These are phyloP conservation scores for Cryptocheilus praepositus DNA, from an alignment of 2,888 invertebrate species.

Conservation along the genomic window DNA sequence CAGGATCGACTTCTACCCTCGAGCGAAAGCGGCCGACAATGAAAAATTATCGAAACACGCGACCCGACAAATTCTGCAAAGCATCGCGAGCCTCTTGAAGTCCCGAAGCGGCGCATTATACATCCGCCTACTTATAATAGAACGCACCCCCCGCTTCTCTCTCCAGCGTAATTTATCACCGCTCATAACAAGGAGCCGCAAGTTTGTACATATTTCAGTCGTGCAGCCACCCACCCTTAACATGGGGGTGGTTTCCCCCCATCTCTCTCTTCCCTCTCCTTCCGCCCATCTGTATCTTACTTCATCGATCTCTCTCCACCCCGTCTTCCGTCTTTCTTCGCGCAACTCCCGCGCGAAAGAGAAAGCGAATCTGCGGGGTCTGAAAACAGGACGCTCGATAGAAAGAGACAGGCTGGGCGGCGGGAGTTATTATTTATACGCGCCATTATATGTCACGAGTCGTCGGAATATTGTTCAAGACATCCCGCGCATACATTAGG, in stretches of 20 bases:
- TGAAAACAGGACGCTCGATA: slow-evolving; percentile 11
- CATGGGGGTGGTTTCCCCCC: slow-evolving; percentile 45
- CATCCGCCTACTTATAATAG: slow-evolving; percentile 57
- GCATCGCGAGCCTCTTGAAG: too few relatives aligned
- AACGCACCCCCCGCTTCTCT: slow-evolving; percentile 28
- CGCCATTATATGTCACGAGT: slow-evolving; percentile 68
- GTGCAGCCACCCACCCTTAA: slow-evolving; percentile 56
- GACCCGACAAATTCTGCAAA: too few relatives aligned
- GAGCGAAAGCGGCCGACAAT: too few relatives aligned
- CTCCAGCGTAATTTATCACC: slow-evolving; percentile 59
- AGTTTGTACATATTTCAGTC: slow-evolving; percentile 71
- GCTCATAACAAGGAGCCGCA: slow-evolving; percentile 62
- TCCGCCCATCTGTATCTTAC: slow-evolving; percentile 3
- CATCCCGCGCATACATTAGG: slow-evolving; percentile 65
- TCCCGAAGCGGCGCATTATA: slow-evolving; percentile 38
- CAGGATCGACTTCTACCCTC: too few relatives aligned
- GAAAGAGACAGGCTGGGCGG: slow-evolving; percentile 12
- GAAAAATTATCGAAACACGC: too few relatives aligned
- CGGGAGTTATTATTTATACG: slow-evolving; percentile 68
- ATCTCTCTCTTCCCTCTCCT: not conserved
- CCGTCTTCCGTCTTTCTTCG: slow-evolving; percentile 16
- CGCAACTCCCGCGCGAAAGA: slow-evolving; percentile 68
- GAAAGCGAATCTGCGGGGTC: slow-evolving; percentile 2
- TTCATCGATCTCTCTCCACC: slow-evolving; percentile 20
- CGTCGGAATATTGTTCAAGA: slow-evolving; percentile 71